Conservation (phyloP, 1,140 invertebrate species). For the Drosophila bocki region DNA sequence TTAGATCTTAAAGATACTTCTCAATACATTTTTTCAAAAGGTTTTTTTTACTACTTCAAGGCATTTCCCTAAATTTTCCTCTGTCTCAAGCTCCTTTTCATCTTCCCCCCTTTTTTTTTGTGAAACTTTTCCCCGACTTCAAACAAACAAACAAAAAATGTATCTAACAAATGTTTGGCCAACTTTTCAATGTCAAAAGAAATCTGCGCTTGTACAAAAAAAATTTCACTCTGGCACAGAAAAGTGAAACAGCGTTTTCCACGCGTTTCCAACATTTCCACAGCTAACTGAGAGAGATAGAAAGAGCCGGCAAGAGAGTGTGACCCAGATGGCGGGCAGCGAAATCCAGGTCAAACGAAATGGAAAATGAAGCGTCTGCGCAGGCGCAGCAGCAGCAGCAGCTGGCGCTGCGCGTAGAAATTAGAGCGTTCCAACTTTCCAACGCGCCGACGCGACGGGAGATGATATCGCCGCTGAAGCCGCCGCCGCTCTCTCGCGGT, state of each 20-base stretch:
- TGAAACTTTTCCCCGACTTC: background rate
- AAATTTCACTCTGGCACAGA: conserved; percentile 73
- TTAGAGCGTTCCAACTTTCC: conserved; percentile 74
- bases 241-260: conserved; percentile 77
- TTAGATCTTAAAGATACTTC: too few species aligned
- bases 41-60: background rate
- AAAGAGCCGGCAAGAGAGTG: conserved; percentile 32
- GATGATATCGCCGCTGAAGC: conserved; percentile 46
- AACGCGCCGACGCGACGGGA: conserved; percentile 40
- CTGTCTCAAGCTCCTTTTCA: too few species aligned
- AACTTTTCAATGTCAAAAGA: conserved; percentile 81
- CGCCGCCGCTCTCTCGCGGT: conserved; percentile 9
- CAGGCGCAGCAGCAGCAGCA: conserved; percentile 25
- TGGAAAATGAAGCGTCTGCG: conserved; percentile 74
- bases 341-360: conserved; percentile 84
- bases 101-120: background rate
- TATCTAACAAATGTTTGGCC: conserved; percentile 51
- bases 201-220: conserved; percentile 50
- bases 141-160: conserved; percentile 5
- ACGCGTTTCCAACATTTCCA: conserved; percentile 58
- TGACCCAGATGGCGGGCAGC: conserved; percentile 71
- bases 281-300: background rate
- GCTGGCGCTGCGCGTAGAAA: conserved; percentile 70
- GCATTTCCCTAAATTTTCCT: background rate
- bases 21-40: background rate